These are phyloP conservation scores for Danio kyathit DNA, from an alignment of 2,797 vertebrate species.

Conservation along the genomic window DNA sequence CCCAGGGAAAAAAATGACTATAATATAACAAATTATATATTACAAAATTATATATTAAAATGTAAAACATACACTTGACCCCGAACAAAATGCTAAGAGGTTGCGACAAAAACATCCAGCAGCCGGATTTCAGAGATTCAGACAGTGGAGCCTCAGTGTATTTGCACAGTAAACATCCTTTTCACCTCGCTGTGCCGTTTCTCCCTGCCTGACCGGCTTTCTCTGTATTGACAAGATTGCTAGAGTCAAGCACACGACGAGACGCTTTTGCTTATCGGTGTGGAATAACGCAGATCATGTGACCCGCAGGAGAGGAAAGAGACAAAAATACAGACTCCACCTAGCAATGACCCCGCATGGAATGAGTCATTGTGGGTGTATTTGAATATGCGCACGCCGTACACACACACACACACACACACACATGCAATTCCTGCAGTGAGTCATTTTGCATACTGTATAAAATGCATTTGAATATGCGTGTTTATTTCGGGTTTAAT, in stretches of 20 bases:
- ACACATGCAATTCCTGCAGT: constrained; percentile 1
- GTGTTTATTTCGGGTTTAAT: background rate
- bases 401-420: constrained; percentile 29
- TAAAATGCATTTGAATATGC: background rate
- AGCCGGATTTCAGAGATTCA: background rate
- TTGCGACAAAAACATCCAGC: background rate
- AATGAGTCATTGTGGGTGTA: constrained; percentile 22
- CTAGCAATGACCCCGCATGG: background rate
- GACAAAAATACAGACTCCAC: constrained; percentile 28
- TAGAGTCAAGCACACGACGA: constrained; percentile 32
- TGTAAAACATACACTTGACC: background rate
- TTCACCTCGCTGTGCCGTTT: background rate
- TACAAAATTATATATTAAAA: too few species aligned
- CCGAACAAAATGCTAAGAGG: background rate
- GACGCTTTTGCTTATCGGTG: constrained; percentile 13
- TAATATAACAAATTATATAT: too few species aligned
- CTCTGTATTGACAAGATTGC: constrained; percentile 22
- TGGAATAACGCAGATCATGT: constrained; percentile 27
- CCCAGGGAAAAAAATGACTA: too few species aligned
- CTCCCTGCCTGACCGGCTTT: constrained; percentile 1
- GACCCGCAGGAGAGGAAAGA: constrained; percentile 17
- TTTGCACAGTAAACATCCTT: background rate
- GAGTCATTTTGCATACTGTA: background rate
- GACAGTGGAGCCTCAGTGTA: background rate
- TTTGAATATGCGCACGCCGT: background rate